Evolutionary conservation across 2,797 vertebrate genomes (phyloP), one percentile per base, ranked within the genome.

Genomic region (Pseudotriccus pelzelni): DNA sequence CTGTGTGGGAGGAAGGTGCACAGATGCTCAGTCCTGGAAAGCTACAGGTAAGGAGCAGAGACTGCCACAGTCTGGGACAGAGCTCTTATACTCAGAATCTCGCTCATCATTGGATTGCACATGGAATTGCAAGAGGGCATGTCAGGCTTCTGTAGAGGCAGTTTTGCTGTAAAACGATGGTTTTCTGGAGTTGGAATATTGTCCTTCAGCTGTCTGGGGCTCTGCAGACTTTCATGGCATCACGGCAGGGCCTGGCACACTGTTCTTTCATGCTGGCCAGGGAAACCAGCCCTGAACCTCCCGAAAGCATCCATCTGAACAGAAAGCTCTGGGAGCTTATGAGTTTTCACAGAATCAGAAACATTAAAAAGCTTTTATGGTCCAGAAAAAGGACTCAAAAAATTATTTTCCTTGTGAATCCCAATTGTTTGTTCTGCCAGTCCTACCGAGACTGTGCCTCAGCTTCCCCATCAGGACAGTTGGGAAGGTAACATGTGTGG

Each of bases 181-280:
- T 43, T 64, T 91, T 53, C 43, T 63, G 24, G 44, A 43, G 23
- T 43, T 62, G n/a, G 50, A 46, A 19, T 34, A 27, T 30, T 62
- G 43, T 28, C 16, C 56, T 80, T 73, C 46, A 52, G 34, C 23
- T 39, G 3, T 20, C 28, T 62, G 39, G 50, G 16, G 24, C 44
- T 84, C 32, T 86, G 46, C 58, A 60, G 44, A 30, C 14, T 67
- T 58, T 30, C 30, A 17, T 20, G 50, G 49, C 28, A 58, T 15
- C 0, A 1, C 8, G 44, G 36, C 47, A 82, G 23, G 19, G 60
- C 17, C 59, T 5, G 8, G 39, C 41, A 27, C 0, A 3, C n/a
- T 27, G 15, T 59, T 24, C 18, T 25, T 47, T 77, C 3, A 2
- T 0, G 0, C 32, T 34, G n/a, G 14, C 30, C 19, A 5, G 41